Percentiles rank a stretch among this genome's conserved stretches.
These are phyloP conservation scores for Cartodere bifasciata DNA, from an alignment of 2,888 invertebrate genomes.

Conservation along the genomic window DNA sequence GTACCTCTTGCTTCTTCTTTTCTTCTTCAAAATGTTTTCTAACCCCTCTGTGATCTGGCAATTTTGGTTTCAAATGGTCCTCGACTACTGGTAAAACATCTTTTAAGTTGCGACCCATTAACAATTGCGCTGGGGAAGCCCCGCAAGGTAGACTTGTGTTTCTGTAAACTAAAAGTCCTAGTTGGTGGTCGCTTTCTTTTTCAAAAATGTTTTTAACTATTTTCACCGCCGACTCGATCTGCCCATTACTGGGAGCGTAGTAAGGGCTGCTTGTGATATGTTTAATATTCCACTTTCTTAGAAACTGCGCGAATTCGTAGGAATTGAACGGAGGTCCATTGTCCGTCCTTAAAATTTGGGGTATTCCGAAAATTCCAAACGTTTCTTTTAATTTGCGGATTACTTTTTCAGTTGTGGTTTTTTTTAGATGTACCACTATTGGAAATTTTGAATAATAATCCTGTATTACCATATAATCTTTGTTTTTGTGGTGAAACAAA, in stretches of 20 bases:
- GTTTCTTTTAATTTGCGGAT: background rate
- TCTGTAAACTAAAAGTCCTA: background rate
- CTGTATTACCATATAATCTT: constrained; percentile 1
- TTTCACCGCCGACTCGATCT: constrained; percentile 5
- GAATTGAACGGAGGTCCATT: constrained; percentile 7
- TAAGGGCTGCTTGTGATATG: constrained; percentile 8
- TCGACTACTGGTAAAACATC: too few relatives aligned
- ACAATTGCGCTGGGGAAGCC: background rate
- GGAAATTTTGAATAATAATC: constrained; percentile 2
- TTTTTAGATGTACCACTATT: background rate
- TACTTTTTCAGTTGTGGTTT: background rate
- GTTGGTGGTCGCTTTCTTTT: constrained; percentile 4
- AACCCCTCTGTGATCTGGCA: too few relatives aligned
- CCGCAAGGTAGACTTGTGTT: constrained; percentile 1
- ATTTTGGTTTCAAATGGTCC: too few relatives aligned
- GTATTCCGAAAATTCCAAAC: background rate
- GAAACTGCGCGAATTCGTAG: constrained; percentile 3
- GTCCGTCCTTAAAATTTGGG: constrained; percentile 7
- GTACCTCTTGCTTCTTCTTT: too few relatives aligned
- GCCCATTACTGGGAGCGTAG: constrained; percentile 7
- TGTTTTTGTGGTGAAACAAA: too few relatives aligned
- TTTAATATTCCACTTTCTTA: constrained; percentile 1
- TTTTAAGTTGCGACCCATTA: constrained; percentile 3
- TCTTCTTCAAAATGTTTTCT: too few relatives aligned
- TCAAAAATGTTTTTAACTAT: constrained; percentile 3